These are phyloP conservation scores for Sphaerophoria taeniata DNA, from an alignment of 2,888 invertebrate genomes.

Conservation along the genomic window DNA sequence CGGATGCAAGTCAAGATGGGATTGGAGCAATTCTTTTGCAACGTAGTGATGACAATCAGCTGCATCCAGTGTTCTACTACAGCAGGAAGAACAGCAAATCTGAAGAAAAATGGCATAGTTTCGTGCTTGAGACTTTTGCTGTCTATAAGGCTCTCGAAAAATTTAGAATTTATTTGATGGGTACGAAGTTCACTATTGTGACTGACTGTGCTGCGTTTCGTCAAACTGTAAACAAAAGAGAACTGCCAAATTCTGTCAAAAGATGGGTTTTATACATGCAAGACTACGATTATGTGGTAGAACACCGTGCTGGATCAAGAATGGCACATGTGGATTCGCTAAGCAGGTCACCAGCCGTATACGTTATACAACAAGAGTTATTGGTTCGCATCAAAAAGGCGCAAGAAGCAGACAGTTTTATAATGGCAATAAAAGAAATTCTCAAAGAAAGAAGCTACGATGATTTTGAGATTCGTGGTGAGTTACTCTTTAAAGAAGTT, in stretches of 20 bases:
- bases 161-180: neutral
- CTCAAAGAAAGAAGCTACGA: too few species aligned
- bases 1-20: constrained; percentile 7
- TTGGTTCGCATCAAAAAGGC: neutral
- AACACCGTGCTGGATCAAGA: neutral
- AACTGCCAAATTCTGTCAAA: constrained; percentile 3
- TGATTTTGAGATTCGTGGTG: too few species aligned
- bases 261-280: constrained; percentile 11
- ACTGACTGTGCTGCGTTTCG: constrained; percentile 3
- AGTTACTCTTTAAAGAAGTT: too few species aligned
- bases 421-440: too few species aligned
- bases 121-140: neutral
- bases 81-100: neutral
- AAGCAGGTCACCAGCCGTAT: neutral
- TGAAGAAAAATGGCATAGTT: neutral
- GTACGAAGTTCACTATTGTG: neutral
- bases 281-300: neutral
- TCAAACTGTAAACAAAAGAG: neutral
- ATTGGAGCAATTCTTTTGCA: neutral
- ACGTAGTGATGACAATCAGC: neutral
- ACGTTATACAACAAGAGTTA: neutral
- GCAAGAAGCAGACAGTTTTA: neutral
- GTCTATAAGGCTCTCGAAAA: neutral
- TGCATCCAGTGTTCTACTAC: neutral
- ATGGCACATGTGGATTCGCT: neutral